Evolutionary conservation across 2,888 invertebrate genomes (phyloP), one percentile per base, ranked within the genome.

Genomic region (Melitaea athalia): DNA sequence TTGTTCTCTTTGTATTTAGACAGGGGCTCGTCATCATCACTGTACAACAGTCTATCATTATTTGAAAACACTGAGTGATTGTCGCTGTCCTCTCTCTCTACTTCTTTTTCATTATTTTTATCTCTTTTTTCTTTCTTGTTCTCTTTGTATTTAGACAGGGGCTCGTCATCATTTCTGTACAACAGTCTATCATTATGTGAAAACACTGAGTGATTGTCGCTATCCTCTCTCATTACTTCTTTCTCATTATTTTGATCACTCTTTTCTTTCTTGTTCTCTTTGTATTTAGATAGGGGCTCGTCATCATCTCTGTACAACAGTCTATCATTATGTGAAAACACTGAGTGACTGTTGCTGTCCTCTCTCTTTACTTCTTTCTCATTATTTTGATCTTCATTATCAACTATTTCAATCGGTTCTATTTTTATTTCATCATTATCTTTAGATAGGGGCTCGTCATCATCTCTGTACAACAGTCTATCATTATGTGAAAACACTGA

Each of bases 11-110:
- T 87, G 67, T 84, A 86, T 8, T 84, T 45, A 0, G 87, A 85
- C 0, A 90, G 70, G 0, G 89, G 89, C 68, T 88, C 87, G 74
- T 91, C 85, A 71, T 91, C 85, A 72, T 85, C 86, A 76, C 84
- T 85, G 0, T 81, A 81, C 10, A 78, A 47, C 1, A 65, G 69
- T 14, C 10, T 57, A 71, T 90, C 84, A 72, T 85, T 85, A 76
- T 84, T 86, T 0, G 82, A 81, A 12, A 78, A 52, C 3, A 67
- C 69, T 6, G 70, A 66, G 11, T 64, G 67, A 12, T 82, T 83
- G 68, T 78, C 76, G 57, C 75, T 75, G 33, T 81, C 77, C 64
- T 89, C 88, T 47, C 83, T 78, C 65, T 90, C 88, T 65, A 59
- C 59, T 4, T 76, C 75, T 0, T 77, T 62, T 49, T 81, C 78